Evolutionary conservation across 2,113 vertebrate species (phyloP).

Genomic region (Manacus vitellinus): DNA sequence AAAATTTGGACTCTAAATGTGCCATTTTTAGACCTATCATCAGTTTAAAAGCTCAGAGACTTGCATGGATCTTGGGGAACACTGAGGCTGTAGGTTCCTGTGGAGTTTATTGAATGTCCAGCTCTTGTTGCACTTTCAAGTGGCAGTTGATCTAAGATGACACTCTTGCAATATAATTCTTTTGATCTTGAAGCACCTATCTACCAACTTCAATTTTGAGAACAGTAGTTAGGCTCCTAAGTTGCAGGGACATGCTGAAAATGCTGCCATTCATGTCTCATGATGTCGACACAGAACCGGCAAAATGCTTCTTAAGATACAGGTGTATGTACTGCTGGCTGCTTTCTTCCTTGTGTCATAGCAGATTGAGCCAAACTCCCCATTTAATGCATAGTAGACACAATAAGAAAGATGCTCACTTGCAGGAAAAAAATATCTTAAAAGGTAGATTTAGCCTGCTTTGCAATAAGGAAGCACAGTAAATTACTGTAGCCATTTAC

Average conservation of each 20-base stretch:
- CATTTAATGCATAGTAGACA: background rate
- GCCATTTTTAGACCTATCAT: background rate
- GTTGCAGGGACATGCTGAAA: background rate
- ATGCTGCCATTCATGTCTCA: background rate
- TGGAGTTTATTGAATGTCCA: background rate
- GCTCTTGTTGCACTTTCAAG: background rate
- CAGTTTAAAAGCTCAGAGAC: background rate
- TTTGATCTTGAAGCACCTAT: background rate
- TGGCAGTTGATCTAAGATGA: background rate
- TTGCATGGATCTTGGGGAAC: background rate
- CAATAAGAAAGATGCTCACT: background rate
- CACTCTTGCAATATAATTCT: background rate
- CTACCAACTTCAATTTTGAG: background rate
- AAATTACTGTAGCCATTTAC: constrained; percentile 25
- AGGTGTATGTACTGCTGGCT: fast-evolving
- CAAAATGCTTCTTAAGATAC: background rate
- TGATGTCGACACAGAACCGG: background rate
- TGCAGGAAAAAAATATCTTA: background rate
- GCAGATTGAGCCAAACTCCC: background rate
- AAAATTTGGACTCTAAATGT: background rate
- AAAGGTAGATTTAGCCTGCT: background rate
- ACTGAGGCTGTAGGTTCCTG: background rate
- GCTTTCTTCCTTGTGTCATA: background rate
- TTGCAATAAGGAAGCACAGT: background rate
- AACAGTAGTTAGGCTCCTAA: background rate